A percentile compares a stretch with the other conserved stretches of the same genome.
phyloP scores from a whole-genome alignment of 2,113 vertebrate species.

The Ia io region DNA sequence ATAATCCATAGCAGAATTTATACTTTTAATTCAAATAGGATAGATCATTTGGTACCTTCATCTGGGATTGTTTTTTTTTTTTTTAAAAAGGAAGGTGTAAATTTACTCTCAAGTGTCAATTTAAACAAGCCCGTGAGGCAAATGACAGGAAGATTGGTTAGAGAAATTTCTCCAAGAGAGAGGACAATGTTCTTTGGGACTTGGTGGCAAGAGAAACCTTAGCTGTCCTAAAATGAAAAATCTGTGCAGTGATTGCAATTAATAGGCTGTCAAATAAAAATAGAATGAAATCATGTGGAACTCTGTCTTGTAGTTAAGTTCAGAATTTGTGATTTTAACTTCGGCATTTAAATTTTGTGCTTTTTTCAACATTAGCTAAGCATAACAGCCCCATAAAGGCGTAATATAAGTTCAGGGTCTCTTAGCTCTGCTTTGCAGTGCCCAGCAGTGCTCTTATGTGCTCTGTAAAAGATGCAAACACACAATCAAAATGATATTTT shows the following conservation, averaged over 20 bases:
- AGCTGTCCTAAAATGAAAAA: constrained; percentile 51
- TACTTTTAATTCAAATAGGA: constrained; percentile 41
- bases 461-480: background rate
- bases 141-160: constrained; percentile 42
- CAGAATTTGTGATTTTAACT: constrained; percentile 37
- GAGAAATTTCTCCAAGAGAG: constrained; percentile 41
- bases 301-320: constrained; percentile 19
- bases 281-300: constrained; percentile 56
- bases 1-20: constrained; percentile 27
- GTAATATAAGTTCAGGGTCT: background rate
- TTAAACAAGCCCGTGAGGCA: constrained; percentile 52
- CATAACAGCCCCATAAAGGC: background rate
- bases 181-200: background rate
- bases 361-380: constrained; percentile 5
- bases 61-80: constrained; percentile 45
- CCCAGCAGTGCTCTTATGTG: background rate
- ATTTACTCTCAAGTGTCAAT: constrained; percentile 55
- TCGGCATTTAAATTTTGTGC: constrained; percentile 39
- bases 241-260: constrained; percentile 51
- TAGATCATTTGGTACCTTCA: background rate
- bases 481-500: constrained; percentile 47
- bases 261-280: constrained; percentile 59
- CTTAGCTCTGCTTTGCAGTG: background rate
- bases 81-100: constrained; percentile 44
- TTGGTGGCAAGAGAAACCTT: constrained; percentile 24